Evolutionary conservation across 2,888 invertebrate species (phyloP), one percentile per base, ranked within the genome.

Genomic region (Drosophila macrothrix): DNA sequence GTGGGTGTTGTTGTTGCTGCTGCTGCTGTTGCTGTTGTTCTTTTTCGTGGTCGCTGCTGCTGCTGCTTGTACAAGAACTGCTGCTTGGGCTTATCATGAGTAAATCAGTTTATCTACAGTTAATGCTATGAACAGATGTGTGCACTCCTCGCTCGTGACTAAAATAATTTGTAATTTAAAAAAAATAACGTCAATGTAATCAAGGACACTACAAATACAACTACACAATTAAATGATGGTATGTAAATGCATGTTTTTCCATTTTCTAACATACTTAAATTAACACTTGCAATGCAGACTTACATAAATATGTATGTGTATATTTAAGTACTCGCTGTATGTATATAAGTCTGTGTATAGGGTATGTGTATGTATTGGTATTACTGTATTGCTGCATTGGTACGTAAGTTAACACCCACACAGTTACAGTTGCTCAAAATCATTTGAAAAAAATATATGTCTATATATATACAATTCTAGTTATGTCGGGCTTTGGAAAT

Each of bases 61-160:
- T 76, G 67, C 53, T 80, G 68, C 54, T 76, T 60, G 70, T 84
- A 79, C 87, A 85, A 85, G 85, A 85, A 85, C 78, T 72, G 73
- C 64, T 82, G 73, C 62, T 80, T 80, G 58, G 68, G 76, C 82
- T 87, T 88, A 88, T 88, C 81, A 86, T 75, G 72, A 73, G 78
- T 63, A 78, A 81, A 84, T 88, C 86, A 88, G 88, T 87, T 86
- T 86, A 84, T 84, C 79, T 78, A 59, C 76, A 70, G 81, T 78
- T 78, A 84, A 81, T 67, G 79, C 71, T 71, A 76, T 67, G 73
- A 63, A 73, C 76, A 75, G 86, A 79, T 74, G 84, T 86, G 65
- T 53, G 60, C 67, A 64, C 53, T 65, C 33, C 37, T 68, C 53
- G 46, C 50, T 58, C 25, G 46, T 64, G 16, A 22, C 37, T 22